Evolutionary conservation across 2,797 vertebrate genomes (phyloP).

Genomic region (Dicrostonyx torquatus): DNA sequence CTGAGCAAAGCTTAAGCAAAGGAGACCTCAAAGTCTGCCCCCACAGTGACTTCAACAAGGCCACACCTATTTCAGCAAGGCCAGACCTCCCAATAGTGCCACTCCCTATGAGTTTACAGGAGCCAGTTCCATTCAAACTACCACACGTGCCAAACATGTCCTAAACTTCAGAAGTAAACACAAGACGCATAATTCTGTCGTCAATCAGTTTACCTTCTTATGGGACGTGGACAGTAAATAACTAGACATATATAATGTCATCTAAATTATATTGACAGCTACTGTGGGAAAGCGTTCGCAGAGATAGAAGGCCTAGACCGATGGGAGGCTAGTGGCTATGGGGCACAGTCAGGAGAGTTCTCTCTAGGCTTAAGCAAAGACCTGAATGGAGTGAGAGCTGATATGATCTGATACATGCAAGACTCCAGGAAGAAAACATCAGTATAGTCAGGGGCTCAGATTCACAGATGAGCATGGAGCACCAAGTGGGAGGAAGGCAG

Average conservation of each 20-base stretch:
- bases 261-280: background rate
- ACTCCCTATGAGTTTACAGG: background rate
- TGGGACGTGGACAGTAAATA: background rate
- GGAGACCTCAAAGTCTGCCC: background rate
- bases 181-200: background rate
- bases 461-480: no score
- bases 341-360: background rate
- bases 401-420: background rate
- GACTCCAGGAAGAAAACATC: background rate
- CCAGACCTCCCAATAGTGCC: background rate
- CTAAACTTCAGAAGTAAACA: background rate
- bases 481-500: background rate
- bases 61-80: background rate
- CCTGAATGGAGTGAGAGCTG: background rate
- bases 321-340: background rate
- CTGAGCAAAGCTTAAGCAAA: background rate
- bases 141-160: background rate
- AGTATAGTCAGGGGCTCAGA: background rate
- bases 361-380: constrained; percentile 10
- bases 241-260: background rate
- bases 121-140: background rate
- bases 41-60: background rate
- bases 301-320: background rate
- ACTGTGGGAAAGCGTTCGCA: background rate
- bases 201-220: background rate